Base-by-base conservation (phyloP, 2,113 vertebrate genomes). In the Aegotheles bennettii region DNA sequence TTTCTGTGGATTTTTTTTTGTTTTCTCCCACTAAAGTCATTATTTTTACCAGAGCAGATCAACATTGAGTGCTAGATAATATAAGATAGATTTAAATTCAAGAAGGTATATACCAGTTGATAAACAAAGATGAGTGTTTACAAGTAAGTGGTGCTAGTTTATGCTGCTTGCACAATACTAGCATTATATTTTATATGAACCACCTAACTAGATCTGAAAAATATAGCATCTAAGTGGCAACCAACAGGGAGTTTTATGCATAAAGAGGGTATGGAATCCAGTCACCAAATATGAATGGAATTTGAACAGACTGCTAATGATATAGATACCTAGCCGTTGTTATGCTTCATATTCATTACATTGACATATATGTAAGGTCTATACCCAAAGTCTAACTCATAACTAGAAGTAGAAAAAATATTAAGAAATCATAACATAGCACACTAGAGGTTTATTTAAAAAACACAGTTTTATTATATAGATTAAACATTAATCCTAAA, bases 311-410 rank as follows among this genome's bases (percentile, higher is more conserved):
- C 4, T 53, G 40, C 6, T 8, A 76, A 9, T 20, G 23, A 21
- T 6, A 69, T 19, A 54, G 15, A 57, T 50, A 80, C 5, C 1
- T 51, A 25, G 5, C 4, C 60, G 59, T 78, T 82, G 8, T 35
- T 90, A 5, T 19, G 40, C 54, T 74, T 75, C 23, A 8, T 69
- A 21, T 45, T 57, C 5, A 2, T 53, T 84, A 69, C 75, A 92
- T 9, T 40, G 4, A 26, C 13, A 40, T 38, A 33, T 9, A 60
- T n/a, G n/a, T n/a, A n/a, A n/a, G n/a, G 0, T 2, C 15, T 43
- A 47, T 6, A 61, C 45, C 6, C n/a, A n/a, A 87, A 84, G 50
- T 61, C 4, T 57, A 79, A 43, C 21, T 73, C 64, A 73, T 38
- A 88, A 65, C 11, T 36, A 42, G 23, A 71, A 9, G 42, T 9